A percentile compares a stretch with the other conserved stretches of the same genome.
Conservation (phyloP, 2,113 vertebrate species). For the Taurulus bubalis region DNA sequence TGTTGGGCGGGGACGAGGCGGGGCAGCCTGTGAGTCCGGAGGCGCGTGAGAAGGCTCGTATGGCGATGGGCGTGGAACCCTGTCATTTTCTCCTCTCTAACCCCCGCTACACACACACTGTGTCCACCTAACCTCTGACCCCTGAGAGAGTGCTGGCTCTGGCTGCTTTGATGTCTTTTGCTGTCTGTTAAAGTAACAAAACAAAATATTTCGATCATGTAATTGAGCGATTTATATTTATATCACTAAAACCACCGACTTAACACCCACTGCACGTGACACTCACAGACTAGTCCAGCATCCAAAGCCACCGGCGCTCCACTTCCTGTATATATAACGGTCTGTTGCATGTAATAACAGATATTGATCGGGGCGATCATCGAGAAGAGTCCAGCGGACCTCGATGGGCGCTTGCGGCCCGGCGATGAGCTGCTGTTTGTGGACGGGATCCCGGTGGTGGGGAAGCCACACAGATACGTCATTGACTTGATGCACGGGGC, state of each 20-base stretch:
- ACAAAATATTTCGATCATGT: conserved; percentile 12
- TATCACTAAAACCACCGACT: conserved; percentile 45
- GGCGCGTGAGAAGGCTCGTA: conserved; percentile 86
- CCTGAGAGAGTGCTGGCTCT: conserved; percentile 69
- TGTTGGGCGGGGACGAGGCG: conserved; percentile 97
- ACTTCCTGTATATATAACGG: conserved; percentile 21
- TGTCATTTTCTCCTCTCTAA: conserved; percentile 75
- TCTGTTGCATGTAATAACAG: conserved; percentile 73
- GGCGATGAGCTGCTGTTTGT: conserved; percentile 96
- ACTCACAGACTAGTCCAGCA: not conserved
- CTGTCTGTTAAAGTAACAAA: conserved; percentile 44
- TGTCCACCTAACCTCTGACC: conserved; percentile 59
- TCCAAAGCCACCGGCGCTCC: not conserved
- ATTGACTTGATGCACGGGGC: conserved; percentile 98
- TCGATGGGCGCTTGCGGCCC: conserved; percentile 94
- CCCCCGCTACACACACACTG: conserved; percentile 54
- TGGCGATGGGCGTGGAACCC: conserved; percentile 79
- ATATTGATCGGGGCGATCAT: conserved; percentile 98
- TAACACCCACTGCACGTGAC: conserved; percentile 51
- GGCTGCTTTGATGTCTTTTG: conserved; percentile 47
- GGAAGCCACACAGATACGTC: conserved; percentile 97
- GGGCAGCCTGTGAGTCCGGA: conserved; percentile 96
- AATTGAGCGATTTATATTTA: not conserved
- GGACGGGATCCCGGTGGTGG: conserved; percentile 93
- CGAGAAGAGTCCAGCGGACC: conserved; percentile 96